Evolutionary conservation across 2,888 invertebrate genomes (phyloP), one percentile per base, ranked within the genome.

Genomic region (Melanostoma scalare): DNA sequence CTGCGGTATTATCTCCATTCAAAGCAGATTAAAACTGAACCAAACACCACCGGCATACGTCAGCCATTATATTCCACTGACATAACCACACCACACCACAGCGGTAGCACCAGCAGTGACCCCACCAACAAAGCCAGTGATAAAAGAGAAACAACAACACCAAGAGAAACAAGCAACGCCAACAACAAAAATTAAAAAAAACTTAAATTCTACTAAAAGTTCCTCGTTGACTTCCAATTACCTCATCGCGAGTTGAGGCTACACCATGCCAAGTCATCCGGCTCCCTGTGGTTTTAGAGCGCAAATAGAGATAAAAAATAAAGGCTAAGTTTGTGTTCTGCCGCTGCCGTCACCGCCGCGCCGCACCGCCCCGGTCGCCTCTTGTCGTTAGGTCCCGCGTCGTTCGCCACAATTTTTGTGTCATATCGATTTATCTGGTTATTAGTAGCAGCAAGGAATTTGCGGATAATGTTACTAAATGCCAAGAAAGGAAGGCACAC

Each of bases 341-440:
- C 20, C n/a, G 38, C 36, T 52, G 31, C 38, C 46, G 33, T 42
- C 65, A 65, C 65, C 38, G 20, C n/a, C 31, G 8, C 56, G 36
- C 30, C 9, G 4, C 3, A 3, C 40, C 35, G 10, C 36, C 3
- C 44, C 20, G 20, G 20, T 20, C 20, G 20, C 20, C 20, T 20
- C 20, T 20, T 36, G 35, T 35, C 58, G 40, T 53, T 53, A 67
- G 67, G 42, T 53, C 10, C 5, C 35, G 68, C 38, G 20, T 20
- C 20, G 20, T 20, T 33, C 63, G 48, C 10, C 73, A 33, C 46
- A 53, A 48, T 73, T 77, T 68, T 60, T 61, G 74, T 75, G 84
- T 69, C 84, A 60, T 82, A 82, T 84, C 84, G 79, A 84, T 84
- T 79, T 75, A 78, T 71, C 79, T 75, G 79, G 78, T 61, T 79